Conservation (phyloP, 2,113 vertebrate genomes). For the Coregonus clupeaformis region DNA sequence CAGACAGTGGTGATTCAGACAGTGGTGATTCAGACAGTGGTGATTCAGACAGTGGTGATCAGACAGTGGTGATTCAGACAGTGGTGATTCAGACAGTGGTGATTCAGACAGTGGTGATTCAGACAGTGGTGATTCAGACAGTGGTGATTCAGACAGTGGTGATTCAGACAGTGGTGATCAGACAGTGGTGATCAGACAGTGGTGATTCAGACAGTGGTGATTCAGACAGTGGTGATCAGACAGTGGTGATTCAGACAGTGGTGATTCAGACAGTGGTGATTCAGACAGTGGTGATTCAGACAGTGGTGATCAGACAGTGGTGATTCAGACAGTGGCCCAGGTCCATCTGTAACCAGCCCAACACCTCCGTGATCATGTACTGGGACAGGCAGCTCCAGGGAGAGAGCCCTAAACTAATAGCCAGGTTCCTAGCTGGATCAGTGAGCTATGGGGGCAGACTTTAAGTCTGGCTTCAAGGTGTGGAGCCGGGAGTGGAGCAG, state of each 20-base stretch:
- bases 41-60: constrained; percentile 20
- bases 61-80: constrained; percentile 29
- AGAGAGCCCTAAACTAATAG: constrained; percentile 26
- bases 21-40: constrained; percentile 43
- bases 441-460: constrained; percentile 14
- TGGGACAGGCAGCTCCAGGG: constrained; percentile 37
- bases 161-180: constrained; percentile 25
- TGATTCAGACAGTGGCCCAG: constrained; percentile 43
- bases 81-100: not conserved
- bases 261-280: constrained; percentile 42
- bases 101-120: constrained; percentile 23
- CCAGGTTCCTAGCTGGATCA: not conserved
- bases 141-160: constrained; percentile 43
- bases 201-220: constrained; percentile 12
- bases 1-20: constrained; percentile 1
- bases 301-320: constrained; percentile 29
- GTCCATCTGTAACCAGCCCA: constrained; percentile 8
- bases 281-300: constrained; percentile 29
- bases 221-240: constrained; percentile 35
- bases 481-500: not conserved
- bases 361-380: constrained; percentile 26
- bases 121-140: constrained; percentile 31
- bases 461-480: not conserved
- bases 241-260: not conserved
- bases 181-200: constrained; percentile 23